phyloP scores from a whole-genome alignment of 2,888 invertebrate genomes.

The Eurytoma adleriae region DNA sequence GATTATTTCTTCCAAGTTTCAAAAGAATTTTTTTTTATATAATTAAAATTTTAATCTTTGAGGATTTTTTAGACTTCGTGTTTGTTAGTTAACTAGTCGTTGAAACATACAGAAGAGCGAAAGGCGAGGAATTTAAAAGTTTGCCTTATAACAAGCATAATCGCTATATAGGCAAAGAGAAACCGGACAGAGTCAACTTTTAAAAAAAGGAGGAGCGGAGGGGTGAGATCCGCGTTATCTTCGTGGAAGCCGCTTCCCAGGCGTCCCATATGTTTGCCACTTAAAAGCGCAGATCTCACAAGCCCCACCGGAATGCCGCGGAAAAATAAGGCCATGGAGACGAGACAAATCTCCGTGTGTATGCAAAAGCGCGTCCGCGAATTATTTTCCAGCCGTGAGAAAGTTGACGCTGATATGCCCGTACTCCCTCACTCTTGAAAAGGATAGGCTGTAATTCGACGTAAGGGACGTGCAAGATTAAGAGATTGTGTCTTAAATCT shows the following conservation, averaged over 20 bases:
- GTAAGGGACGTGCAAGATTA: neutral
- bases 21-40: neutral
- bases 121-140: no score
- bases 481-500: no score
- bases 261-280: constrained; percentile 67
- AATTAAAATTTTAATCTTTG: neutral
- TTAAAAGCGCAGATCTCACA: constrained; percentile 51
- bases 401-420: neutral
- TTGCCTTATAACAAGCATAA: constrained; percentile 17
- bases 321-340: constrained; percentile 58
- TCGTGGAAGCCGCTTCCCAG: constrained; percentile 66
- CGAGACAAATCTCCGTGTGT: constrained; percentile 49
- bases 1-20: neutral
- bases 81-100: no score
- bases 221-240: constrained; percentile 66
- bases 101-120: no score
- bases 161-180: constrained; percentile 1
- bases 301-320: constrained; percentile 58
- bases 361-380: constrained; percentile 29
- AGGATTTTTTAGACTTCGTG: neutral
- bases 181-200: neutral
- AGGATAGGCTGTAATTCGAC: neutral
- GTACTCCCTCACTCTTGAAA: neutral
- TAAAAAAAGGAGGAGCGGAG: constrained; percentile 21
- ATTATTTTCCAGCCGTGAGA: neutral